These are phyloP conservation scores for Desmodus rotundus DNA, from an alignment of 2,113 vertebrate genomes.

Conservation along the genomic window DNA sequence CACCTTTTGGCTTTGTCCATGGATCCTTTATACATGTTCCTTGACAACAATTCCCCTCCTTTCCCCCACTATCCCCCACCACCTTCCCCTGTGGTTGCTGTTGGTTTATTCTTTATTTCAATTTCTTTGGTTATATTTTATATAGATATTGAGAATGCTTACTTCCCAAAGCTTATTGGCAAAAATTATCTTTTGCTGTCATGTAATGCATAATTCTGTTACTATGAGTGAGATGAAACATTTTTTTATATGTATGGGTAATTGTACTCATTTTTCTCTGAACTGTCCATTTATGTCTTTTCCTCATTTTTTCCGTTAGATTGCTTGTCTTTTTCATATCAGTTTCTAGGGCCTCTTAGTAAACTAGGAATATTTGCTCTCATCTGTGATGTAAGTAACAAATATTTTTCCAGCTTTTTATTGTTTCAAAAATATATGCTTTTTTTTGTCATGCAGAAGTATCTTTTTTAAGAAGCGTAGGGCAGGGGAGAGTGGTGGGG, in stretches of 20 bases:
- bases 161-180: background rate
- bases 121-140: no score
- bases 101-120: no score
- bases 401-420: background rate
- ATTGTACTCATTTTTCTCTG: background rate
- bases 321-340: background rate
- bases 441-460: background rate
- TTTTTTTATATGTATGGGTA: background rate
- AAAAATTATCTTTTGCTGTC: background rate
- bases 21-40: no score
- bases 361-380: background rate
- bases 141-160: background rate
- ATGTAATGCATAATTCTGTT: background rate
- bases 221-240: background rate
- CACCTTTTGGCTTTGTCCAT: no score
- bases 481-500: no score
- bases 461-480: background rate
- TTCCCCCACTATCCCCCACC: no score
- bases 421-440: background rate
- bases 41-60: no score
- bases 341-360: background rate
- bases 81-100: no score
- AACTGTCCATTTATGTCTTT: background rate
- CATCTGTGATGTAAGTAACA: background rate
- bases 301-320: background rate